Conservation (phyloP, 2,888 invertebrate species). For the Xanthia icteritia region DNA sequence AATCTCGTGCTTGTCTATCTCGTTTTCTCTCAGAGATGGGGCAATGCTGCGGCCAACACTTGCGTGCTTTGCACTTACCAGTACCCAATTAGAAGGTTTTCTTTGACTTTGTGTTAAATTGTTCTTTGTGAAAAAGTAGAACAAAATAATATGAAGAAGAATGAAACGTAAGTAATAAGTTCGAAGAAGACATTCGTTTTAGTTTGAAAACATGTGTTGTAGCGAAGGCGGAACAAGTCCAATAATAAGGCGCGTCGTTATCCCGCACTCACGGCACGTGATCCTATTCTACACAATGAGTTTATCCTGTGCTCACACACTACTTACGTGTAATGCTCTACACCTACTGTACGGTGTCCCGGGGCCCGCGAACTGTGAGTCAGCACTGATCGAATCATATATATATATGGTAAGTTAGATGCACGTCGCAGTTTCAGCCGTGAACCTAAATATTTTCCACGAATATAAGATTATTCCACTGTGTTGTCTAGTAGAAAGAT, state of each 20-base stretch:
- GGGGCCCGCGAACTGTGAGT: conserved; percentile 19
- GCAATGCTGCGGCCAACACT: conserved; percentile 17
- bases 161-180: conserved; percentile 18
- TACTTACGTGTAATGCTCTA: conserved; percentile 90
- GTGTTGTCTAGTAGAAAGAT: neutral
- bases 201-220: conserved; percentile 53
- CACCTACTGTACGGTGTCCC: conserved; percentile 56
- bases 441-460: neutral
- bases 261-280: conserved; percentile 65
- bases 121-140: conserved; percentile 8
- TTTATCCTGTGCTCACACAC: conserved; percentile 60
- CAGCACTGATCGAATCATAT: conserved; percentile 35
- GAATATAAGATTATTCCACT: neutral
- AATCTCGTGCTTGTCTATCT: conserved; percentile 47
- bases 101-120: conserved; percentile 27
- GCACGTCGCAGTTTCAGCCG: neutral
- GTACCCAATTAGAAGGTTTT: conserved; percentile 21
- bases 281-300: conserved; percentile 67
- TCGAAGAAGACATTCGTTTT: conserved; percentile 38
- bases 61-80: conserved; percentile 37
- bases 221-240: conserved; percentile 50
- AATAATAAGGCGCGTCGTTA: conserved; percentile 57
- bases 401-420: neutral
- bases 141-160: conserved; percentile 6
- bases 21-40: conserved; percentile 31